Evolutionary conservation across 2,888 invertebrate genomes (phyloP), one percentile per base, ranked within the genome.

Genomic region (Plemyria rubiginata): DNA sequence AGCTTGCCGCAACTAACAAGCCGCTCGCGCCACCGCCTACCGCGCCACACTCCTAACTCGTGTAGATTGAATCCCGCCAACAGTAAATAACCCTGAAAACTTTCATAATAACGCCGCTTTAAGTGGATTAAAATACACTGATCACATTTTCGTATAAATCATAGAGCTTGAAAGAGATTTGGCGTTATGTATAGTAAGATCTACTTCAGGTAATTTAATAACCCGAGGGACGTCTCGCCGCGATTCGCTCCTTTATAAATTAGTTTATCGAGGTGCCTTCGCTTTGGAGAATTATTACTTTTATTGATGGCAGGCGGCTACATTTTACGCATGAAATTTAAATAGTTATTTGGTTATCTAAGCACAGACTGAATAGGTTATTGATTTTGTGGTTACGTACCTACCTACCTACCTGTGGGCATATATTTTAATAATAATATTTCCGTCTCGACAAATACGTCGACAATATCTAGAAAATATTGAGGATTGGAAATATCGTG

Each of bases 1-100:
- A 84, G 84, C 84, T 83, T 78, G 83, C 86, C 87, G 77, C 87
- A 84, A 87, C 88, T 91, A 92, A 91, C 91, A 88, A 90, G 86
- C 87, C 84, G 77, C 80, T 16, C 79, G 70, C 72, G 67, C 70
- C 51, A 50, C 59, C 73, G 67, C 60, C 61, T 67, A 66, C 63
- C 57, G 65, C 67, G 67, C 63, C 59, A 65, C 45, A 51, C 54
- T 54, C 55, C 50, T 29, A 55, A 55, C 55, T 48, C 52, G 74
- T 73, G 73, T 74, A 72, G 78, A 79, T 81, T 75, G 70, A 74
- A 75, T 75, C 73, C 72, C 68, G 63, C 71, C 69, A 70, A 67
- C 67, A 76, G 72, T 65, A 65, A 65, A 59, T 53, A 59, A 41
- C 59, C 53, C 29, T 53, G 53, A 52, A 51, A 61, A 56, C 55